phyloP scores from a whole-genome alignment of 2,113 vertebrate genomes.

The Danionella cerebrum region DNA sequence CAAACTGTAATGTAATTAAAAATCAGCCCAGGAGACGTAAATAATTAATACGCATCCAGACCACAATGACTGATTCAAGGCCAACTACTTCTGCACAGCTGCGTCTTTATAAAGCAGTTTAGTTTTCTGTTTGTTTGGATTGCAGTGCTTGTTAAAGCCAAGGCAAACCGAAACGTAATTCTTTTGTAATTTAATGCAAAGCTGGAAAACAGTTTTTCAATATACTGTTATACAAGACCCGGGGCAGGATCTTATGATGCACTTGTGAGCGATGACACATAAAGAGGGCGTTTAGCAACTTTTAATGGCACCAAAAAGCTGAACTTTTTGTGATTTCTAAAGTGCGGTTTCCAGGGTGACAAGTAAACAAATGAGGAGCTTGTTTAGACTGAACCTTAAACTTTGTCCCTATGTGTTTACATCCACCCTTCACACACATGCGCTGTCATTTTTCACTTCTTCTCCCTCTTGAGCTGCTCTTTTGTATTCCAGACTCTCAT shows the following conservation, averaged over 20 bases:
- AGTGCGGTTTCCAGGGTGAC: not conserved
- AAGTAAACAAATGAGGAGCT: conserved; percentile 5
- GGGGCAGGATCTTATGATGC: not conserved
- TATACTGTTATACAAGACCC: not conserved
- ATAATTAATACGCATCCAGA: no score
- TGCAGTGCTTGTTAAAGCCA: conserved; percentile 18
- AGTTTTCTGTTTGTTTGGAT: conserved; percentile 21
- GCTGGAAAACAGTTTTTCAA: conserved; percentile 12
- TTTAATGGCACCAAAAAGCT: not conserved
- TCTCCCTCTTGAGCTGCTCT: not conserved
- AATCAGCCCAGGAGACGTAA: no score
- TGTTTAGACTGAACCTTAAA: conserved; percentile 20
- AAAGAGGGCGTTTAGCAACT: not conserved
- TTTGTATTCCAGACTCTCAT: not conserved
- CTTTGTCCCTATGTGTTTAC: not conserved
- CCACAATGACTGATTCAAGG: no score
- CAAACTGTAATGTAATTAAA: no score
- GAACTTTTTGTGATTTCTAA: not conserved
- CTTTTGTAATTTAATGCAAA: conserved; percentile 28
- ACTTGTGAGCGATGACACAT: not conserved
- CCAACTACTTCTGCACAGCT: no score
- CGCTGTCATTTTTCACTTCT: not conserved
- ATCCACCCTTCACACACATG: not conserved
- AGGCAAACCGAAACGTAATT: conserved; percentile 33
- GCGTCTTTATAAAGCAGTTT: conserved; percentile 27